Evolutionary conservation across 2,888 invertebrate genomes (phyloP).

Genomic region (Agriotes lineatus): DNA sequence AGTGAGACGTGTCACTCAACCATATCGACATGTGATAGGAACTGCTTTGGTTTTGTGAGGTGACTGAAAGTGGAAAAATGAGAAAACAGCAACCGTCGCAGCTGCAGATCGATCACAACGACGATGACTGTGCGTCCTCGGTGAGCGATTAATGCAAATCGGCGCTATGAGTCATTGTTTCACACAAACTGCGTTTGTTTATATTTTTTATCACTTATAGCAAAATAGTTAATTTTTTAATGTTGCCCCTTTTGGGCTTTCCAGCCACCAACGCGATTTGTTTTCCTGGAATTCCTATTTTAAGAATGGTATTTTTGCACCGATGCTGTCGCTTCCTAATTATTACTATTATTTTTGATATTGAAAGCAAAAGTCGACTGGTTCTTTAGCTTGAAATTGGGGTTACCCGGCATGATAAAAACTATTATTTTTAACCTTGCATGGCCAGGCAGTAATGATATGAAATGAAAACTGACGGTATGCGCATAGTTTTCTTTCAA

Average conservation of each 20-base stretch:
- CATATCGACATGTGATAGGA: conserved; percentile 30
- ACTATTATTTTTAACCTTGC: too few species aligned
- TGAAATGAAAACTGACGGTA: neutral
- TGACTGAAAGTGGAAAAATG: conserved; percentile 38
- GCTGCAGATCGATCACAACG: conserved; percentile 65
- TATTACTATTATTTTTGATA: too few species aligned
- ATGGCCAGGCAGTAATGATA: too few species aligned
- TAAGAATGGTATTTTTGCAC: too few species aligned
- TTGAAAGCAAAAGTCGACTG: too few species aligned
- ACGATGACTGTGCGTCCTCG: conserved; percentile 70
- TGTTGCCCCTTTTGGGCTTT: neutral
- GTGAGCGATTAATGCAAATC: conserved; percentile 59
- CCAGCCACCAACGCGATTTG: neutral
- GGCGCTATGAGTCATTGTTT: conserved; percentile 23
- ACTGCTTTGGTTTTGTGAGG: conserved; percentile 20
- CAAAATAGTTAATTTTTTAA: too few species aligned
- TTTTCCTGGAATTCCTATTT: neutral
- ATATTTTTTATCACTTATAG: too few species aligned
- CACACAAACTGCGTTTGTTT: too few species aligned
- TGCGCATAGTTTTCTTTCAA: neutral
- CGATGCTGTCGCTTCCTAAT: too few species aligned
- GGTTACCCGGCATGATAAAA: too few species aligned
- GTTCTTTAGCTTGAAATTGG: too few species aligned
- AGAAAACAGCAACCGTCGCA: conserved; percentile 54
- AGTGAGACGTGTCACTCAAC: conserved; percentile 24